Base-by-base conservation (phyloP, 1,140 invertebrate genomes). In the Drosophila obscura region DNA sequence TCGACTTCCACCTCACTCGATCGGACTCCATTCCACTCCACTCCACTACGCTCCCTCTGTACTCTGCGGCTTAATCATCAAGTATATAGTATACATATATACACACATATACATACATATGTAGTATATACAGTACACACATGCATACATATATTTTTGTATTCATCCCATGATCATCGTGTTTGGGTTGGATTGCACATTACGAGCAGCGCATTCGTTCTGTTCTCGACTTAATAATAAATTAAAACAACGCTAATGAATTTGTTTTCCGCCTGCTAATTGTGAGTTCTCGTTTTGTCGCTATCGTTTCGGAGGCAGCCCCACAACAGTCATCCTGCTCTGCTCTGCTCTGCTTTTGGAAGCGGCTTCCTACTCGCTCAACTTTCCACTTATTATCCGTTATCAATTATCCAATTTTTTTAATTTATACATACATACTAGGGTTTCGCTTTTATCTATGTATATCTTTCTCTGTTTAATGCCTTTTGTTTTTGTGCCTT, bases 181-280 rank as follows among this genome's bases (percentile, higher is more conserved):
- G 41, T 76, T 71, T 84, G 78, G 67, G 64, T 69, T 65, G 35
- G 19, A 31, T 80, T 73, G 79, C 75, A 64, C 74, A 50, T 65
- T 31, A 31, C 31, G 31, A 9, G 31, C 22, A 24, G 22, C 31
- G 31, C 8, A 31, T 31, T 31, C 31, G 22, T 24, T 24, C 22
- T 24, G 31, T 9, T 50, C 80, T 64, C 50, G 61, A 82, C 82
- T 87, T 87, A 87, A 66, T 82, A 82, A 80, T 84, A 89, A 89
- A 89, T 88, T 88, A 88, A 88, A 89, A 89, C 80, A 88, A 80
- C 76, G 73, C 80, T 88, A 89, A 84, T 89, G 76, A 89, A 89
- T 88, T 89, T 76, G 62, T 71, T 89, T 82, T 62, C 49, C 43
- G 63, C 28, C 78, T 77, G 65, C 77, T 82, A 80, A 83, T 88